These are phyloP conservation scores for Phalacrocorax aristotelis DNA, from an alignment of 2,113 vertebrate genomes.

Conservation along the genomic window DNA sequence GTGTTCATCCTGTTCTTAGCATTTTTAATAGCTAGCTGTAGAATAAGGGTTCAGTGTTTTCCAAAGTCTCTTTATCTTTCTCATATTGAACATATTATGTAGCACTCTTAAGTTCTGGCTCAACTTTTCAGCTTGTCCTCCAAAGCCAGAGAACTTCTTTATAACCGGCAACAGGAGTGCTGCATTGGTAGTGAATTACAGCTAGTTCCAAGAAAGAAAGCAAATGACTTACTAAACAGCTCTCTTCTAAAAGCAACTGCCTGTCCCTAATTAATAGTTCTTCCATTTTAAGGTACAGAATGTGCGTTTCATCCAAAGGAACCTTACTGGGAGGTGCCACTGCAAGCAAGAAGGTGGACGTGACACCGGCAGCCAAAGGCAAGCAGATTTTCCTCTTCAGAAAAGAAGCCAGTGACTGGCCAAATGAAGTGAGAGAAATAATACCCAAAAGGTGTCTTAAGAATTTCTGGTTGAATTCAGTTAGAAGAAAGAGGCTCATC, in stretches of 20 bases:
- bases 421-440: background rate
- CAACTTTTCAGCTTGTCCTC: background rate
- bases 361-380: background rate
- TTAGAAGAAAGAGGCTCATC: background rate
- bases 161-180: background rate
- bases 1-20: background rate
- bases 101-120: background rate
- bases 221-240: background rate
- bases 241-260: background rate
- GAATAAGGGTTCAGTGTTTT: background rate
- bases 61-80: background rate
- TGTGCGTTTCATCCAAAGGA: background rate
- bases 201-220: background rate
- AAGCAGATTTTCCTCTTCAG: background rate
- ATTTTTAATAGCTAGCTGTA: background rate
- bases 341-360: background rate
- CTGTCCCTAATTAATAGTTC: background rate
- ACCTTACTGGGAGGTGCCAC: background rate
- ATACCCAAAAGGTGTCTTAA: background rate
- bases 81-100: background rate
- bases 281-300: background rate
- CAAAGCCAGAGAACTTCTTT: background rate
- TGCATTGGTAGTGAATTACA: background rate
- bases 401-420: background rate
- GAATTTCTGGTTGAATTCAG: background rate